Conservation (phyloP, 2,888 invertebrate genomes). For the Homarus gammarus region DNA sequence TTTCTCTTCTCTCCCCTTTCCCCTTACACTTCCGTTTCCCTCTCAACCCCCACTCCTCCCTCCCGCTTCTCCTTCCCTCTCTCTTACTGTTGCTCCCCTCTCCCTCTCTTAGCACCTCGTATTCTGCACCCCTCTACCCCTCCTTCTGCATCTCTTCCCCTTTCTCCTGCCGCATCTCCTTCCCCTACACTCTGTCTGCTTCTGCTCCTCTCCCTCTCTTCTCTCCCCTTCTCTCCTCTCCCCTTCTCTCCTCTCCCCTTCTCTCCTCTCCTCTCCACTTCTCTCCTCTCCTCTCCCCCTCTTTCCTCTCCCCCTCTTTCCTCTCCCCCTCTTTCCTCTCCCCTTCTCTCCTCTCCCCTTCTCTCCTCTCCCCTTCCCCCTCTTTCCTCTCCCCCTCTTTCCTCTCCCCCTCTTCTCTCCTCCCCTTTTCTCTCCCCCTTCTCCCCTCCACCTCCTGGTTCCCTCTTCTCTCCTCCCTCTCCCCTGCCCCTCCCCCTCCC, state of each 20-base stretch:
- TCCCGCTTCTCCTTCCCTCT: background rate
- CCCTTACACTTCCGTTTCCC: background rate
- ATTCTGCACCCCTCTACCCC: background rate
- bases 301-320: too few species aligned
- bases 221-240: background rate
- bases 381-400: background rate
- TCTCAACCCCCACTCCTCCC: background rate
- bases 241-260: background rate
- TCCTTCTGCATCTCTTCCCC: background rate
- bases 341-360: background rate
- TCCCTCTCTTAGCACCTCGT: background rate
- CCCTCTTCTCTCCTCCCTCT: background rate
- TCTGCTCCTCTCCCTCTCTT: background rate
- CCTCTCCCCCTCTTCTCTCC: background rate
- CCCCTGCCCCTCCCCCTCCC: background rate
- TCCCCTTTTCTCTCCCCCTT: background rate
- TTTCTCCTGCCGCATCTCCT: background rate
- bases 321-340: background rate
- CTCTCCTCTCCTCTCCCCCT: background rate
- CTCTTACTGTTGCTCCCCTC: too few species aligned
- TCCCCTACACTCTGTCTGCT: slow-evolving; percentile 8
- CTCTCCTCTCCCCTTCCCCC: background rate
- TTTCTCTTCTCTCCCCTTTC: background rate
- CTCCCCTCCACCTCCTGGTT: background rate
- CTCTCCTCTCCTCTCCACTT: background rate